Evolutionary conservation across 1,140 invertebrate species (phyloP).

Genomic region (Episyrphus balteatus): DNA sequence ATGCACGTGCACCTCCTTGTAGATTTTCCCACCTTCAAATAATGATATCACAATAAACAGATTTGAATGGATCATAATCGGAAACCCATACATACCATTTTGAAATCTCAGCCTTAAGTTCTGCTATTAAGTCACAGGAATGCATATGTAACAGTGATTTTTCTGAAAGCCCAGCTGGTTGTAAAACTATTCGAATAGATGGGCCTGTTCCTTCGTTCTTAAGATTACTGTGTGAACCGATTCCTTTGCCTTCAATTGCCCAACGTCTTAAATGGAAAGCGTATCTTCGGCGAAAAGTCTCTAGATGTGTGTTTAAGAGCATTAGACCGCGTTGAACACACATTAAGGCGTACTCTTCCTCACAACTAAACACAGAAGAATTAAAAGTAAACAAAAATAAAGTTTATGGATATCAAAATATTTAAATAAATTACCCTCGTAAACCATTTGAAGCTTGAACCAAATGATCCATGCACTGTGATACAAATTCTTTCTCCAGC

Average conservation of each 20-base stretch:
- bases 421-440: constrained; percentile 25
- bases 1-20: constrained; percentile 14
- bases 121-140: constrained; percentile 74
- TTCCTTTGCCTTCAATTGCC: constrained; percentile 67
- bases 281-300: constrained; percentile 78
- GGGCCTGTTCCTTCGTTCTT: constrained; percentile 39
- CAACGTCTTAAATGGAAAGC: constrained; percentile 76
- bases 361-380: constrained; percentile 6
- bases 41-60: constrained; percentile 55
- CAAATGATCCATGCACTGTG: constrained; percentile 82
- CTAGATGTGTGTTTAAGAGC: constrained; percentile 81
- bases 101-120: constrained; percentile 84
- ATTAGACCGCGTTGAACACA: constrained; percentile 82
- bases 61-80: background rate
- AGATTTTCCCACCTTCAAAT: constrained; percentile 26
- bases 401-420: background rate
- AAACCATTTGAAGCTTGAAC: constrained; percentile 66
- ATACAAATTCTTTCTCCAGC: constrained; percentile 83
- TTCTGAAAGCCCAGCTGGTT: constrained; percentile 73
- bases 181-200: constrained; percentile 63
- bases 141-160: constrained; percentile 64
- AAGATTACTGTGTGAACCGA: constrained; percentile 59
- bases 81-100: constrained; percentile 49
- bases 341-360: constrained; percentile 63
- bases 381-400: background rate